Evolutionary conservation across 2,113 vertebrate genomes (phyloP), one percentile per base, ranked within the genome.

Genomic region (Pomatostomus ruficeps): DNA sequence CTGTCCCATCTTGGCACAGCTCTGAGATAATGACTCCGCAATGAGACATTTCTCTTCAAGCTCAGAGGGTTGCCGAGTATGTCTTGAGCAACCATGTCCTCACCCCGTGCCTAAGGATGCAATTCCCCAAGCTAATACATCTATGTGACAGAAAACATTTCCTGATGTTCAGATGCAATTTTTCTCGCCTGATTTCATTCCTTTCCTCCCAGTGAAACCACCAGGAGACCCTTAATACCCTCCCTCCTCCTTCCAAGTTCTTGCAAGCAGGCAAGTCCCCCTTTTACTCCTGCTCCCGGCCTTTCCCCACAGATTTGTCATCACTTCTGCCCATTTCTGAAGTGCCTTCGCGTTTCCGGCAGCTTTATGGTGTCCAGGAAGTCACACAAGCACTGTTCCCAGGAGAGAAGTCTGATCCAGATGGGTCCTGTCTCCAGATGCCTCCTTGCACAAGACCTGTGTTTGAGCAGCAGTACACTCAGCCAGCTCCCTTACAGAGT

Each of bases 151-250:
- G 84, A 92, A 96, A 83, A 35, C 24, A 90, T 94, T 96, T 96
- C 85, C 91, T 83, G 75, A 77, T 88, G 29, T 66, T 95, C 85
- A 66, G 78, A 83, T 3, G 0, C 28, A 51, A 48, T 83, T 71
- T 88, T 95, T 95, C 85, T 91, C 9, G 36, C 67, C 89, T 12
- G n/a, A 89, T 86, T 93, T 94, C 63, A 67, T 80, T 82, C 89
- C 20, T 35, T 88, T 93, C 71, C 55, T 94, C 75, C 52, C 52
- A 67, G 43, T 21, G 24, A 83, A 96, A 58, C 55, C 75, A 62
- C 24, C 5, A 58, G 33, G 54, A 68, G 29, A 91, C 63, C 40
- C 63, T 91, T 89, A 91, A 91, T 49, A 79, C 88, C 54, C 36
- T 75, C 9, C 8, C 10, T 54, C 38, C 35, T 84, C 58, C 78